Evolutionary conservation across 2,797 vertebrate genomes (phyloP), one percentile per base, ranked within the genome.

Genomic region (Enteromius trimaculatus): DNA sequence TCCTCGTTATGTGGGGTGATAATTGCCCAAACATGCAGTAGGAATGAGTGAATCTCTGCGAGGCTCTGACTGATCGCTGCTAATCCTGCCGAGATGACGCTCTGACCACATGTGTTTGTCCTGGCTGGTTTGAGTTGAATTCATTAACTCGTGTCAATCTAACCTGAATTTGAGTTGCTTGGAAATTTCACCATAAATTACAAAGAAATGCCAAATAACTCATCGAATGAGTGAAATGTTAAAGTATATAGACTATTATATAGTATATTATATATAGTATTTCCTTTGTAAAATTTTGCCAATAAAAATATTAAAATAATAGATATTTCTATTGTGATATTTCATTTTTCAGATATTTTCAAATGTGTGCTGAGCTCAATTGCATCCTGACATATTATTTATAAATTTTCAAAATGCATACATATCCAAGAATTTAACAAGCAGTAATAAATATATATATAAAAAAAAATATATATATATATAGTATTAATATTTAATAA

Each of bases 1-100:
- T 26, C 1, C 47, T 64, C 47, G 17, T 75, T 84, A 51, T n/a
- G 16, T 53, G 68, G 58, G 42, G 29, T 64, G 42, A 82, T 75
- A 86, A 83, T 51, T 80, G 72, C 65, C 82, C 65, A 86, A 53
- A 80, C 79, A 65, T 82, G 70, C 80, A 74, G 42, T 13, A 65
- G 58, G 55, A 81, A 64, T 51, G 29, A 72, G 55, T 60, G 66
- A 70, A 60, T 80, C 66, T 31, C 23, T 17, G 14, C 8, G 26
- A 62, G 79, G 26, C 4, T 13, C 19, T 62, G 26, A 49, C 64
- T 34, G 17, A 79, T 34, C 29, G 13, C 16, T 39, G 23, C 64
- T 37, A 37, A 80, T 70, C 66, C 16, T 44, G 1, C 10, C 3
- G n/a, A 17, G 9, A 55, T 37, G 34, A 10, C 8, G 23, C 39